Percentiles rank a stretch among this genome's conserved stretches.
These are phyloP conservation scores for Peucedramus taeniatus DNA, from an alignment of 2,113 vertebrate species.

Conservation along the genomic window DNA sequence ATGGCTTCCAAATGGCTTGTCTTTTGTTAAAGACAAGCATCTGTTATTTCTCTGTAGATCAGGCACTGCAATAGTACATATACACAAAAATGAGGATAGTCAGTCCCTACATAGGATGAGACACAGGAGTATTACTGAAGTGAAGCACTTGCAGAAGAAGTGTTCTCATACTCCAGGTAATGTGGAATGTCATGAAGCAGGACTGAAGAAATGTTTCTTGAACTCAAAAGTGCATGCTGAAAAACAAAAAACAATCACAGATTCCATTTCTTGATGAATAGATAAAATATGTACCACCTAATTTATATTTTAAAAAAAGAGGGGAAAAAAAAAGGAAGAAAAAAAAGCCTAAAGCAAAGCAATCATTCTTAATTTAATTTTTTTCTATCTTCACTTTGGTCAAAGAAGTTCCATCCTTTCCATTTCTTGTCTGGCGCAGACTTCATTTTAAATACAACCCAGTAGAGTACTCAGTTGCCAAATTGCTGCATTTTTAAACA, in stretches of 20 bases:
- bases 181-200: neutral
- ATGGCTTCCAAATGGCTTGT: neutral
- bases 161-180: neutral
- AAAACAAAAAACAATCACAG: neutral
- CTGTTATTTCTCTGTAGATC: neutral
- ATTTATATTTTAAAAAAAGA: neutral
- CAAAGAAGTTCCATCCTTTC: neutral
- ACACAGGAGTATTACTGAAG: neutral
- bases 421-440: neutral
- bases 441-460: slow-evolving; percentile 21
- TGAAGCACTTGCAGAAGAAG: neutral
- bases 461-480: neutral
- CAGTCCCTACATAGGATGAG: neutral
- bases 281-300: neutral
- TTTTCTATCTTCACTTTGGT: neutral
- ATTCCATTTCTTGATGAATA: neutral
- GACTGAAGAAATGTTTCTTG: neutral
- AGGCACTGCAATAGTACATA: neutral
- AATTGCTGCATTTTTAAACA: slow-evolving; percentile 58
- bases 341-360: neutral
- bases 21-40: neutral
- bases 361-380: neutral
- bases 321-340: fast-evolving
- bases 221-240: neutral
- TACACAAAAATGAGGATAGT: neutral